A percentile compares a stretch with the other conserved stretches of the same genome.
Evolutionary conservation across 2,888 invertebrate genomes (phyloP).

Genomic region (Synergus laeviventris): DNA sequence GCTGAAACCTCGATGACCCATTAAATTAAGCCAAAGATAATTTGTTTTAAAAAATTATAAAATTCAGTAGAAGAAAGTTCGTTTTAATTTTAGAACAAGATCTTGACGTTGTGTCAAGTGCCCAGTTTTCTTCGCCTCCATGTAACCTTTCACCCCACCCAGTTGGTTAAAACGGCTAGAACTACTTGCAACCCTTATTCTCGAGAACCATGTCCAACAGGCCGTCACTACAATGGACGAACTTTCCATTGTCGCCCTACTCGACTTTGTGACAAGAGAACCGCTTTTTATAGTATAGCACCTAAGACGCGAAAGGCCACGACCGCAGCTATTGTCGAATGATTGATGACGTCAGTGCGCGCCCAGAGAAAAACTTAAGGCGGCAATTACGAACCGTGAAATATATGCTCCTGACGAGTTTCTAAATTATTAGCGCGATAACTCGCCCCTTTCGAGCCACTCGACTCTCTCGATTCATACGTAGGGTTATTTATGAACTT

Average conservation of each 20-base stretch:
- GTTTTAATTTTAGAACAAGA: background rate
- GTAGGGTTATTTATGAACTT: background rate
- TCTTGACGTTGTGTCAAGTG: background rate
- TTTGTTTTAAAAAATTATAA: background rate
- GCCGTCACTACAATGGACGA: conserved; percentile 66
- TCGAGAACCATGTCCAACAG: conserved; percentile 62
- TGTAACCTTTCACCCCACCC: conserved; percentile 40
- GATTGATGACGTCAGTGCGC: conserved; percentile 59
- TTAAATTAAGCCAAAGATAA: too few relatives aligned
- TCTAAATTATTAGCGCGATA: conserved; percentile 22
- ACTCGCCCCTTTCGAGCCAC: background rate
- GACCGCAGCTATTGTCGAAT: conserved; percentile 54
- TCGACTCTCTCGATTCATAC: background rate
- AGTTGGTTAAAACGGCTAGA: conserved; percentile 42
- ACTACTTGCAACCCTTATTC: conserved; percentile 44
- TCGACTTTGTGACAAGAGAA: conserved; percentile 49
- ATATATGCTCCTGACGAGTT: conserved; percentile 17
- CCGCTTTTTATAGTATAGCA: conserved; percentile 48
- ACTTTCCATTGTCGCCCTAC: conserved; percentile 68
- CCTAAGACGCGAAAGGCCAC: conserved; percentile 46
- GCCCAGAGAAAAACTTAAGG: conserved; percentile 46
- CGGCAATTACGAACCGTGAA: conserved; percentile 41
- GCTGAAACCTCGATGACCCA: too few relatives aligned
- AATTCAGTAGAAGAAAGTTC: background rate
- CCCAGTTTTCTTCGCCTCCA: background rate